Percentiles rank a stretch among this genome's conserved stretches.
Evolutionary conservation across 2,888 invertebrate genomes (phyloP).

Genomic region (Trachelus stipa): DNA sequence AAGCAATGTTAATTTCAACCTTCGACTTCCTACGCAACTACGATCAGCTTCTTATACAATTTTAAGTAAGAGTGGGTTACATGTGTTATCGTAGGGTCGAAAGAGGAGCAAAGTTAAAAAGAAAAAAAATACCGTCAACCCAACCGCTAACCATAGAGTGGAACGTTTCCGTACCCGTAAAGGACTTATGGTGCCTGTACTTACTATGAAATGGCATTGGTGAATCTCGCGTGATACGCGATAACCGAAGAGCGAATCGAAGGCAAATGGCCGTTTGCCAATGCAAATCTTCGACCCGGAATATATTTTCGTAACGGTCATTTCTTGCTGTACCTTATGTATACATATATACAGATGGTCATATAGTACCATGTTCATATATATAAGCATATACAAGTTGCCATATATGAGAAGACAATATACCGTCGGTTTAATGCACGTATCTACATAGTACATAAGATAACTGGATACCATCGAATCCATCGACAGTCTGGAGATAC

Average conservation of each 20-base stretch:
- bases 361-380: conserved; percentile 1
- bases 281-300: conserved; percentile 44
- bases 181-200: conserved; percentile 46
- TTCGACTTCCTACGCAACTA: too few species aligned
- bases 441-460: too few species aligned
- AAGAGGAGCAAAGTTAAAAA: too few species aligned
- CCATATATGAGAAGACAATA: conserved; percentile 1
- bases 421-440: too few species aligned
- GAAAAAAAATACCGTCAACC: too few species aligned
- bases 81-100: too few species aligned
- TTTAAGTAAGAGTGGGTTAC: too few species aligned
- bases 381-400: neutral
- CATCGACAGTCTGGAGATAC: too few species aligned
- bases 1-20: too few species aligned
- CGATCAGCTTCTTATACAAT: too few species aligned
- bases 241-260: conserved; percentile 26
- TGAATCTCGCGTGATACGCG: conserved; percentile 65
- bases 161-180: conserved; percentile 45
- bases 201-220: conserved; percentile 53
- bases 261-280: conserved; percentile 42
- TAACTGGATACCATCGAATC: too few species aligned
- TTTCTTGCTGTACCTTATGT: conserved; percentile 16
- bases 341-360: conserved; percentile 14
- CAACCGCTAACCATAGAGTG: conserved; percentile 14
- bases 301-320: conserved; percentile 34